These are phyloP conservation scores for Spicauda simplicius DNA, from an alignment of 2,888 invertebrate species.

Conservation along the genomic window DNA sequence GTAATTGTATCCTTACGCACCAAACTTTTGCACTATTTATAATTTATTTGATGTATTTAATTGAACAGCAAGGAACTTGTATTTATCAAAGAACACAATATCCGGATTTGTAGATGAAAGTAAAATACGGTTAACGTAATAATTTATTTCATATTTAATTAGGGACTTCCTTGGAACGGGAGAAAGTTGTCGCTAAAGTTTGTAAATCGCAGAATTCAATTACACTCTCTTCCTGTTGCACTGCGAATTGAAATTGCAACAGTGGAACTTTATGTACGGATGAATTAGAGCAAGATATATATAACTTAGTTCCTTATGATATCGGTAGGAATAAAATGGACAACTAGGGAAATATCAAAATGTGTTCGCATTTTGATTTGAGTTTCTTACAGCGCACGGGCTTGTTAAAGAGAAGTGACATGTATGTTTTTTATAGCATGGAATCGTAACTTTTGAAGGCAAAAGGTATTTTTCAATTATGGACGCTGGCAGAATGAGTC, in stretches of 20 bases:
- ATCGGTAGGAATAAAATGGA: no score
- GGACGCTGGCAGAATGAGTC: no score
- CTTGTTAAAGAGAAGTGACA: no score
- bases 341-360: no score
- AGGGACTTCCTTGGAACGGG: conserved; percentile 25
- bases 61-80: conserved; percentile 3
- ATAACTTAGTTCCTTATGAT: neutral
- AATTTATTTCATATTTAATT: conserved; percentile 32
- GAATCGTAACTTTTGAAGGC: no score
- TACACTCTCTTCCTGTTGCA: conserved; percentile 19
- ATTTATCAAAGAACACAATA: conserved; percentile 7
- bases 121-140: conserved; percentile 10
- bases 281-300: neutral
- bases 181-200: conserved; percentile 31
- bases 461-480: no score
- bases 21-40: no score
- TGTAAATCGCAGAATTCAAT: conserved; percentile 29
- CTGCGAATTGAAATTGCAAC: conserved; percentile 7
- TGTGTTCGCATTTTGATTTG: no score
- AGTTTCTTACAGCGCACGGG: no score
- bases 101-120: conserved; percentile 26
- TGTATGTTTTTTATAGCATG: no score
- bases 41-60: neutral
- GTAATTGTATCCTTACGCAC: no score
- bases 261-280: conserved; percentile 3